Evolutionary conservation across 1,140 invertebrate species (phyloP).

Genomic region (Drosophila serrata): DNA sequence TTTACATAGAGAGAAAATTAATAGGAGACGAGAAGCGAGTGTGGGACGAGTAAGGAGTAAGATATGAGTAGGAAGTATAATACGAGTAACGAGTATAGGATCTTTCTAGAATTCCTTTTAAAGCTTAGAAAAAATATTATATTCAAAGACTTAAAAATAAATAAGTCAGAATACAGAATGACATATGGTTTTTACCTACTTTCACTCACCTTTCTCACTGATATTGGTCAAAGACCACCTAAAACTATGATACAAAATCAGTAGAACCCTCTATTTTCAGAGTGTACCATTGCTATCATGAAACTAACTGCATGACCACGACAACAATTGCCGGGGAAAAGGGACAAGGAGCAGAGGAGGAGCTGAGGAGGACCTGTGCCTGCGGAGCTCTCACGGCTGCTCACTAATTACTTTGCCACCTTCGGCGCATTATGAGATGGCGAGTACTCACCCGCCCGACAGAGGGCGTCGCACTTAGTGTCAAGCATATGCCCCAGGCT

Average conservation of each 20-base stretch:
- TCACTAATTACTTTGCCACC: slow-evolving; percentile 83
- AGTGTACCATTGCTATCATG: slow-evolving; percentile 17
- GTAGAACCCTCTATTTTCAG: not conserved
- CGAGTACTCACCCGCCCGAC: slow-evolving; percentile 31
- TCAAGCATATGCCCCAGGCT: slow-evolving; percentile 68
- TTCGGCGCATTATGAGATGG: slow-evolving; percentile 55
- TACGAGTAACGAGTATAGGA: not conserved
- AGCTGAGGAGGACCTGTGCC: not conserved
- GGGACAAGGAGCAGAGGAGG: too few species aligned
- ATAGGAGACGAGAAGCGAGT: not conserved
- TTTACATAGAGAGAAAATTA: slow-evolving; percentile 4
- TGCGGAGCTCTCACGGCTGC: slow-evolving; percentile 54
- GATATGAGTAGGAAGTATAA: not conserved
- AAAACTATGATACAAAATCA: rapidly evolving
- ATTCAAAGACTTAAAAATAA: not conserved
- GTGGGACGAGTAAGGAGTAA: not conserved
- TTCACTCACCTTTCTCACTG: not conserved
- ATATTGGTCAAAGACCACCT: not conserved
- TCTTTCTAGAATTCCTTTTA: too few species aligned
- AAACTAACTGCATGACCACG: slow-evolving; percentile 50
- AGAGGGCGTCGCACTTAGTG: slow-evolving; percentile 61
- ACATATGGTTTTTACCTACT: not conserved
- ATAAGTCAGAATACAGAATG: not conserved
- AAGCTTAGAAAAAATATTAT: not conserved
- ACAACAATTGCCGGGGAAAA: slow-evolving; percentile 29